Conservation (phyloP, 1,140 invertebrate species). For the Planococcus citri region DNA sequence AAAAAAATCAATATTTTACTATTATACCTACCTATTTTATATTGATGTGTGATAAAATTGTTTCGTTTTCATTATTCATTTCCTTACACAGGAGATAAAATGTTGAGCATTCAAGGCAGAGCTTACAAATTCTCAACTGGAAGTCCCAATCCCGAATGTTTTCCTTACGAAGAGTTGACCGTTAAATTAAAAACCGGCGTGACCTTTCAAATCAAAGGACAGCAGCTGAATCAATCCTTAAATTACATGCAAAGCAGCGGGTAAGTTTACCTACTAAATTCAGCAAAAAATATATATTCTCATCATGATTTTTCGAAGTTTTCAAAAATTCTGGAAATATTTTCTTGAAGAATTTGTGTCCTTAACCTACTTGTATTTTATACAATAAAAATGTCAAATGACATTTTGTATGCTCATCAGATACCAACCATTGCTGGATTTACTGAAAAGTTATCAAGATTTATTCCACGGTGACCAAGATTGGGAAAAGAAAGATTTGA, state of each 20-base stretch:
- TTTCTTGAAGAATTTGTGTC: background rate
- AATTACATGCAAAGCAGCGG: background rate
- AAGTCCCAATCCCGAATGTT: background rate
- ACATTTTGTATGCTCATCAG: no score
- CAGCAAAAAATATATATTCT: no score
- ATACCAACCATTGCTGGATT: conserved; percentile 47
- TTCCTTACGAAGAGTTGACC: background rate
- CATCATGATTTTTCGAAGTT: no score
- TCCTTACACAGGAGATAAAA: no score
- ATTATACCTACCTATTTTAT: no score
- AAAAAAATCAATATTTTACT: no score
- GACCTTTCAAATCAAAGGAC: background rate
- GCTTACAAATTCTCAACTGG: background rate
- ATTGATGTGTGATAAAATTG: no score
- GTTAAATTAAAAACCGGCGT: background rate
- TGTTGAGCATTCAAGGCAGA: background rate
- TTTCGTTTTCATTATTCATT: no score
- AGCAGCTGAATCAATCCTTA: background rate
- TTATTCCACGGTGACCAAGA: conserved; percentile 51
- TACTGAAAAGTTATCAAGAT: conserved; percentile 49
- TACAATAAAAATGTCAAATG: no score
- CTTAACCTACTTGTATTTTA: no score
- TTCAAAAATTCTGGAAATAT: background rate
- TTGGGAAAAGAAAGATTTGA: conserved; percentile 44
- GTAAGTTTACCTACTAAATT: background rate